These are phyloP conservation scores for Rhinogobius similis DNA, from an alignment of 2,113 vertebrate genomes.

Conservation along the genomic window DNA sequence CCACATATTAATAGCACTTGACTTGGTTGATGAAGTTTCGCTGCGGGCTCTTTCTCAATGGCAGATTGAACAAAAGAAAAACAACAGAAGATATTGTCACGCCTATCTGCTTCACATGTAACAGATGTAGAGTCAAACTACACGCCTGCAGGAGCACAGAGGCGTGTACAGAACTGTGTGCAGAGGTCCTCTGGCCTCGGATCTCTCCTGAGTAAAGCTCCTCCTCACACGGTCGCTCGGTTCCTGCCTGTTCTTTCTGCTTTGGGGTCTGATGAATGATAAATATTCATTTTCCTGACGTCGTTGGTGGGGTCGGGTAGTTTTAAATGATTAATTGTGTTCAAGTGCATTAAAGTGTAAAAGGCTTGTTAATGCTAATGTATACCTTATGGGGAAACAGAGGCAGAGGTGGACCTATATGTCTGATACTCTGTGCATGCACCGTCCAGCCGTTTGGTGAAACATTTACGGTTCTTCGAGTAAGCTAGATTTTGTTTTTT, in stretches of 20 bases:
- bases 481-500: too few species aligned
- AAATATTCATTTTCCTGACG: constrained; percentile 67
- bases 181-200: not conserved
- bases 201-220: constrained; percentile 17
- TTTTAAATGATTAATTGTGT: constrained; percentile 71
- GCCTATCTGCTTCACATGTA: constrained; percentile 16
- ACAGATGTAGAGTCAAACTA: constrained; percentile 28
- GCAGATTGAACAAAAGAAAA: not conserved
- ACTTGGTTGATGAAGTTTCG: not conserved
- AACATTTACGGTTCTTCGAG: not conserved
- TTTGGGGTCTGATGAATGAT: constrained; percentile 59
- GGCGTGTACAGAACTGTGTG: constrained; percentile 12
- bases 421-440: not conserved
- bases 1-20: constrained; percentile 3
- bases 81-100: not conserved
- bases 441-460: not conserved
- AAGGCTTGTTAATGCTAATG: constrained; percentile 62
- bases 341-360: constrained; percentile 69
- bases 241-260: constrained; percentile 48
- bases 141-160: constrained; percentile 13
- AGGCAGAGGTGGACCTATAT: constrained; percentile 31
- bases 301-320: constrained; percentile 60
- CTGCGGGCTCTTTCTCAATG: constrained; percentile 13
- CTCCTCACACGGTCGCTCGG: constrained; percentile 22
- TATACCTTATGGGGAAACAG: constrained; percentile 54